Conservation (phyloP, 2,888 invertebrate genomes). For the Cantharis rufa region DNA sequence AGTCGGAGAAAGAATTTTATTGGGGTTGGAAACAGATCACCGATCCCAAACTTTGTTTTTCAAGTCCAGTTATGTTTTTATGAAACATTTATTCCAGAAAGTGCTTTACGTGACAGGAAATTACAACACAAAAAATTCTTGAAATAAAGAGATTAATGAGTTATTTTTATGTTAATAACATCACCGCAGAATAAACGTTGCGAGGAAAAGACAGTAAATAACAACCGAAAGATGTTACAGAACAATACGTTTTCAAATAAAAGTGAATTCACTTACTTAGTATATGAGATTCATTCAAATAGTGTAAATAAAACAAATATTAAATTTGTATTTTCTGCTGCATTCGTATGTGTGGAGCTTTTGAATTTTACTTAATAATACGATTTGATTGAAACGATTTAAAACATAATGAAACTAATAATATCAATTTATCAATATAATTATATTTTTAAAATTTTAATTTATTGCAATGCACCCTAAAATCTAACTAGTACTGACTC, state of each 20-base stretch:
- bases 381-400: background rate
- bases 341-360: background rate
- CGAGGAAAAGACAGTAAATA: constrained; percentile 9
- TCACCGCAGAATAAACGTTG: constrained; percentile 9
- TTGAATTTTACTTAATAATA: background rate
- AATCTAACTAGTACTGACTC: background rate
- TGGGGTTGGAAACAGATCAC: constrained; percentile 40
- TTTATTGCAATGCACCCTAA: background rate
- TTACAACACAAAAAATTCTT: constrained; percentile 13
- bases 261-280: constrained; percentile 2
- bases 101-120: constrained; percentile 37
- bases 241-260: constrained; percentile 22
- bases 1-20: constrained; percentile 40
- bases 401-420: background rate
- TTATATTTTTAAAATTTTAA: background rate
- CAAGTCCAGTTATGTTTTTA: constrained; percentile 40
- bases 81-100: constrained; percentile 38
- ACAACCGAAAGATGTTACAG: constrained; percentile 14
- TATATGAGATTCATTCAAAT: constrained; percentile 17
- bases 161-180: constrained; percentile 24
- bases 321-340: background rate
- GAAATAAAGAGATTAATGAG: constrained; percentile 19
- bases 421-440: no score
- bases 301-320: background rate
- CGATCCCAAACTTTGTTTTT: constrained; percentile 41